Evolutionary conservation across 1,140 invertebrate species (phyloP), one percentile per base, ranked within the genome.

Genomic region (Bradynema listronoti): DNA sequence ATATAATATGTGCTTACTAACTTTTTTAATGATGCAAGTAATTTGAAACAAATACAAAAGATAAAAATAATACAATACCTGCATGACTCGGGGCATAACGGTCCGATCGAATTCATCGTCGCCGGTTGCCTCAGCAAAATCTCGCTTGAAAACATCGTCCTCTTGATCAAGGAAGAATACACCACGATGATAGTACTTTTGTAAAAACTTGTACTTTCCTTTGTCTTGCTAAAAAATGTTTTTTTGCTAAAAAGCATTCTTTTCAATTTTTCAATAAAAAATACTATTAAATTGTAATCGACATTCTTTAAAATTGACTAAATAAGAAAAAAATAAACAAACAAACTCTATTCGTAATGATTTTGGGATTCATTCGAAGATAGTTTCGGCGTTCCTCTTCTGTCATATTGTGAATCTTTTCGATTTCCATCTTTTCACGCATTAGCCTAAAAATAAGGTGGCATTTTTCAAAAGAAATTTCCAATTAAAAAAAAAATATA

Each of bases 51-150:
- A n/a, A n/a, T n/a, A n/a, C n/a, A n/a, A n/a, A n/a, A 39, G 36
- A 39, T 11, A 39, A 39, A 39, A 39, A n/a, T 29, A 47, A 47
- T 65, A 25, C 66, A 73, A 57, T 68, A 85, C 84, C 84, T 98
- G 94, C 94, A 98, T 98, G 60, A 99, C 93, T 84, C 97, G 95
- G 4, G 95, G 95, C 53, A 99, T 78, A 65, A 97, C 88, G 42
- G 92, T 93, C 80, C 98, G 99, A 78, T 99, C 91, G 80, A 99
- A 98, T 78, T 96, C 91, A 85, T 99, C 95, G 73, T 99, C 95
- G 58, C 98, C 80, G 0, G 95, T 99, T 0, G 94, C 88, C 65
- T 89, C 88, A 6, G 93, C 90, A 79, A 94, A 97, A 78, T 99
- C 92, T 77, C 93, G 84, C 78, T 91, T 93, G 65, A 87, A 87